phyloP scores from a whole-genome alignment of 2,888 invertebrate species.

The Napeogenes sylphis region DNA sequence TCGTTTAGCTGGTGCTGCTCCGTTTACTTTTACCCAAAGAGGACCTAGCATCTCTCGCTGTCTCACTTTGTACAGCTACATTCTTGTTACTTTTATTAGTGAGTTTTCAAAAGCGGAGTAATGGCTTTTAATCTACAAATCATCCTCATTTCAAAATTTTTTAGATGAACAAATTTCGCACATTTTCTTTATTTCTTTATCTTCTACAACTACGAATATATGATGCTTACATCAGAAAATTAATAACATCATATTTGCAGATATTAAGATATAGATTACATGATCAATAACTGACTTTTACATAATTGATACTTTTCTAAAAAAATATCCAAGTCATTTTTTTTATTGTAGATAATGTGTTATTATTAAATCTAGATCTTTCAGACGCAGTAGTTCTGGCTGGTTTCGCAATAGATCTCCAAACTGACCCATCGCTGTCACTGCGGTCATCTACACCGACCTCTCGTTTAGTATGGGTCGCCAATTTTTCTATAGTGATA shows the following conservation, averaged over 20 bases:
- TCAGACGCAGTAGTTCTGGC: slow-evolving; percentile 17
- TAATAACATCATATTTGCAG: too few relatives aligned
- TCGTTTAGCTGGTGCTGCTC: slow-evolving; percentile 20
- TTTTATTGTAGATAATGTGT: too few relatives aligned
- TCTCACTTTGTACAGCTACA: slow-evolving; percentile 13
- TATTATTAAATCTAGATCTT: background rate
- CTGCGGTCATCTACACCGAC: slow-evolving; percentile 15
- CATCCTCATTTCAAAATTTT: background rate
- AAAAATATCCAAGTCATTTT: too few relatives aligned
- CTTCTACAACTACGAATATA: too few relatives aligned
- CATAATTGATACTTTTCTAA: too few relatives aligned
- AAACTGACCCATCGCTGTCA: slow-evolving; percentile 10
- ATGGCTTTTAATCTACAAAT: background rate
- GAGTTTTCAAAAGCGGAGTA: slow-evolving; percentile 1
- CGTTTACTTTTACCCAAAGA: slow-evolving; percentile 12
- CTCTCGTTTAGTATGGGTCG: slow-evolving; percentile 18
- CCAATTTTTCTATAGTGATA: slow-evolving; percentile 16
- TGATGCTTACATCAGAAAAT: too few relatives aligned
- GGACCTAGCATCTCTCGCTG: slow-evolving; percentile 16
- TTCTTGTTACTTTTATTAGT: slow-evolving; percentile 21
- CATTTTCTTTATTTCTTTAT: too few relatives aligned
- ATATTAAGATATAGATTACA: too few relatives aligned
- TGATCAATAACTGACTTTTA: too few relatives aligned
- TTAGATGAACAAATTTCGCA: too few relatives aligned
- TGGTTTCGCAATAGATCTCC: slow-evolving; percentile 19